Percentiles rank a stretch among this genome's conserved stretches.
Conservation (phyloP, 2,888 invertebrate genomes). For the Philereme vetulata region DNA sequence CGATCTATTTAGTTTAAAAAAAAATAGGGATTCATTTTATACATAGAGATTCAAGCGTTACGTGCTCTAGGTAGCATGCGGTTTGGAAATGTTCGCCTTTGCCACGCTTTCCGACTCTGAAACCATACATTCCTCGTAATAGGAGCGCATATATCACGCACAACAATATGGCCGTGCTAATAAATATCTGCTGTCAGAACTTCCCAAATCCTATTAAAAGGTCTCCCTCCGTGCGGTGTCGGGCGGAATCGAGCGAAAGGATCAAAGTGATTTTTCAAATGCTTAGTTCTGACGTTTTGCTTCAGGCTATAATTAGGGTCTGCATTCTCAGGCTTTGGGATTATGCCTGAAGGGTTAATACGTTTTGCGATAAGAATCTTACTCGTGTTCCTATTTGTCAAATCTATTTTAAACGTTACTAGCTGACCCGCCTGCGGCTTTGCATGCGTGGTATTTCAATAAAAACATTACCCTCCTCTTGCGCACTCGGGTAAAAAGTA, state of each 20-base stretch:
- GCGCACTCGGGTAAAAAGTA: no score
- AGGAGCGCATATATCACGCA: conserved; percentile 67
- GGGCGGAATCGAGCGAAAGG: conserved; percentile 26
- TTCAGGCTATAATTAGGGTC: conserved; percentile 28
- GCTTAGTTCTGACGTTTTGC: conserved; percentile 34
- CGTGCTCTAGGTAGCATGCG: no score
- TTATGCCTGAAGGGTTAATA: conserved; percentile 21
- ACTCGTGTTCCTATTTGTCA: no score
- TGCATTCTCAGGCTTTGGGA: conserved; percentile 4
- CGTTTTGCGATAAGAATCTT: no score
- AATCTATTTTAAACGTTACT: no score
- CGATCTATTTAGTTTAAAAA: no score
- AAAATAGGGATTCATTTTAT: no score
- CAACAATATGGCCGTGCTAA: conserved; percentile 68
- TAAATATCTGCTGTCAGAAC: conserved; percentile 72
- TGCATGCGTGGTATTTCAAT: no score
- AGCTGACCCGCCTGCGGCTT: no score
- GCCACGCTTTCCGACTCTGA: conserved; percentile 3
- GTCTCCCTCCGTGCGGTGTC: conserved; percentile 33
- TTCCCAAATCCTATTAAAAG: conserved; percentile 55
- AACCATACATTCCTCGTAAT: conserved; percentile 44
- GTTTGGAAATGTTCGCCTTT: no score
- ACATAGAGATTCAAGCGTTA: no score
- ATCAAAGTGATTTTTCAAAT: conserved; percentile 47
- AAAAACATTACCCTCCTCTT: no score